These are phyloP conservation scores for Melolontha melolontha DNA, from an alignment of 2,888 invertebrate genomes.

Conservation along the genomic window DNA sequence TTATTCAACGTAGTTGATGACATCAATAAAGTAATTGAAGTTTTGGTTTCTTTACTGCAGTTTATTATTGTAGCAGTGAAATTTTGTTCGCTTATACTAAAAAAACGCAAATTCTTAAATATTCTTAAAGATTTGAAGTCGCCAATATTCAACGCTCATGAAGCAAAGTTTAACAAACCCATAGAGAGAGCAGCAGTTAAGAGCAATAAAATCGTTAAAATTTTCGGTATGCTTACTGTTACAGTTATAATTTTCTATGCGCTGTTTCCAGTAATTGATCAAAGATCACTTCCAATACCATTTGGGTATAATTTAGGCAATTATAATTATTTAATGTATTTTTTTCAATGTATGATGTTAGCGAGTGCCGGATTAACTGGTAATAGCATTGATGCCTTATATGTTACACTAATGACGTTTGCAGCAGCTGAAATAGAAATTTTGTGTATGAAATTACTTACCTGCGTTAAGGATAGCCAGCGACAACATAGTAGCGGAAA, in stretches of 20 bases:
- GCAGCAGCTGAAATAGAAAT: constrained; percentile 38
- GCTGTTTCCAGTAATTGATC: constrained; percentile 30
- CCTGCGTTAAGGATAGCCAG: neutral
- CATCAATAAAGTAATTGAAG: constrained; percentile 23
- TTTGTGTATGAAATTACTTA: constrained; percentile 12
- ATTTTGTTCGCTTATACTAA: constrained; percentile 8
- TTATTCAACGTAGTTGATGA: constrained; percentile 2
- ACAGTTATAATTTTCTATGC: constrained; percentile 29
- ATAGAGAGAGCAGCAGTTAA: constrained; percentile 1
- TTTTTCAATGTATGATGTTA: constrained; percentile 26
- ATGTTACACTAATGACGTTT: constrained; percentile 29
- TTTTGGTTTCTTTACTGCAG: constrained; percentile 20
- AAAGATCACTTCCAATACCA: constrained; percentile 36
- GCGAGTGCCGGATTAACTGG: constrained; percentile 29
- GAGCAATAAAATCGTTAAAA: neutral
- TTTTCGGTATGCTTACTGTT: neutral
- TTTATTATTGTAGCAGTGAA: constrained; percentile 14
- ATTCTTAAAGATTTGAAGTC: constrained; percentile 17
- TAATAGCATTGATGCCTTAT: constrained; percentile 32
- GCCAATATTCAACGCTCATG: constrained; percentile 20
- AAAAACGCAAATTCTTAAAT: neutral
- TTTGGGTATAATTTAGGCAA: constrained; percentile 32
- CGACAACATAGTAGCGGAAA: neutral
- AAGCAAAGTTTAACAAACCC: constrained; percentile 12
- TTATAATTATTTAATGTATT: constrained; percentile 34